These are phyloP conservation scores for Sebastes cheni DNA, from an alignment of 2,797 vertebrate genomes.

Conservation along the genomic window DNA sequence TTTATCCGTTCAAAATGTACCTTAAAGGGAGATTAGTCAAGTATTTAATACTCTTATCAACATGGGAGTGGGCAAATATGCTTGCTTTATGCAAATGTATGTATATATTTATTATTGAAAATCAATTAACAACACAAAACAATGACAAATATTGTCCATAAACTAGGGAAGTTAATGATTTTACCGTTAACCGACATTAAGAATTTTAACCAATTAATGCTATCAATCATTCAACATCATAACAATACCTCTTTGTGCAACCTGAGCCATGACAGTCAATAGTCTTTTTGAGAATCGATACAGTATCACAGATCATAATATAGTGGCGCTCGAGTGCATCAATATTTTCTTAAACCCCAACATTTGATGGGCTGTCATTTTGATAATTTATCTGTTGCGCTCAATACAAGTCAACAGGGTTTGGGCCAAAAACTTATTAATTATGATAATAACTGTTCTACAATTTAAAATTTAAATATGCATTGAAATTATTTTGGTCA, in stretches of 20 bases:
- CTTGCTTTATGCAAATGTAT: too few relatives aligned
- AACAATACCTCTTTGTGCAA: not conserved
- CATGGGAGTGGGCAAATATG: too few relatives aligned
- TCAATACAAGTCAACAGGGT: not conserved
- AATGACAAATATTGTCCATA: too few relatives aligned
- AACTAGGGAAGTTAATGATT: too few relatives aligned
- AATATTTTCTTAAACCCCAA: not conserved
- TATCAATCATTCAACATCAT: too few relatives aligned
- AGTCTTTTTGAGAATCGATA: not conserved
- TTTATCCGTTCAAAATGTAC: too few relatives aligned
- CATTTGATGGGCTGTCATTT: slow-evolving; percentile 38
- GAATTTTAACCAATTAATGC: too few relatives aligned
- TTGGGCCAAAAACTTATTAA: slow-evolving; percentile 2
- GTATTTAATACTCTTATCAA: too few relatives aligned
- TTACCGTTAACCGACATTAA: too few relatives aligned
- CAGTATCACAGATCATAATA: not conserved
- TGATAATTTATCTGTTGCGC: slow-evolving; percentile 59
- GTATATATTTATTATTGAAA: too few relatives aligned
- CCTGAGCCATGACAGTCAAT: not conserved
- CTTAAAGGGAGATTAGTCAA: too few relatives aligned
- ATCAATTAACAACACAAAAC: too few relatives aligned
- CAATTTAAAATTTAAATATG: not conserved
- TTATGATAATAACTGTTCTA: not conserved
- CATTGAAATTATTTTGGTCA: not conserved
- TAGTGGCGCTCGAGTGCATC: fast-evolving